Evolutionary conservation across 2,797 vertebrate genomes (phyloP), one percentile per base, ranked within the genome.

Genomic region (Ptychobarbus kaznakovi): DNA sequence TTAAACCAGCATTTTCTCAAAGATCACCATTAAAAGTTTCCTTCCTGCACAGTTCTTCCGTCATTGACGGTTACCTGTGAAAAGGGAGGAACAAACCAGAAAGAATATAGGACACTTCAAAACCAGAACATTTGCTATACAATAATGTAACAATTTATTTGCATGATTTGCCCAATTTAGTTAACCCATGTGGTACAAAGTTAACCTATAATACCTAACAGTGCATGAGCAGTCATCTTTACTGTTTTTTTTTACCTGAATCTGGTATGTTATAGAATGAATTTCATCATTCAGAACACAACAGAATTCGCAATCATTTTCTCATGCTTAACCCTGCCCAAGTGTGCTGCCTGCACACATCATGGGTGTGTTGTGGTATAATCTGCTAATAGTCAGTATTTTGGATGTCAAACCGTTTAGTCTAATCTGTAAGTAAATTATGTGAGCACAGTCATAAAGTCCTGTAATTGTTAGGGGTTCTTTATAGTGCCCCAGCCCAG

Each of bases 11-110:
- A 91, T 90, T 89, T 90, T 61, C 72, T 74, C 69, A 81, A 77
- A 91, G 88, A 93, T 91, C 83, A 90, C 87, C 90, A 92, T 92
- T 90, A 90, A 86, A 1, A n/a, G 63, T 83, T 89, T 92, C 84
- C 85, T 76, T 20, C 81, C 77, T 53, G 84, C 10, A 51, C 35
- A 53, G 16, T 58, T 69, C 38, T 56, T 38, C 3, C 3, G 1
- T 53, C 63, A 82, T 73, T 61, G 25, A 44, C 25, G 10, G 12
- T 46, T 42, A 79, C 25, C 32, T 87, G 22, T 11, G 15, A 49
- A 69, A 69, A 16, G 18, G 42, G 61, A 74, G 16, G 9, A 75
- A 84, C 61, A 35, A 70, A 70, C 4, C 10, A 22, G 8, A 20
- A 32, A 40, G 1, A 51, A 75, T 51, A 20, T n/a, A 16, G 16